Conservation (phyloP, 2,113 vertebrate species). For the Eulacestoma nigropectus region DNA sequence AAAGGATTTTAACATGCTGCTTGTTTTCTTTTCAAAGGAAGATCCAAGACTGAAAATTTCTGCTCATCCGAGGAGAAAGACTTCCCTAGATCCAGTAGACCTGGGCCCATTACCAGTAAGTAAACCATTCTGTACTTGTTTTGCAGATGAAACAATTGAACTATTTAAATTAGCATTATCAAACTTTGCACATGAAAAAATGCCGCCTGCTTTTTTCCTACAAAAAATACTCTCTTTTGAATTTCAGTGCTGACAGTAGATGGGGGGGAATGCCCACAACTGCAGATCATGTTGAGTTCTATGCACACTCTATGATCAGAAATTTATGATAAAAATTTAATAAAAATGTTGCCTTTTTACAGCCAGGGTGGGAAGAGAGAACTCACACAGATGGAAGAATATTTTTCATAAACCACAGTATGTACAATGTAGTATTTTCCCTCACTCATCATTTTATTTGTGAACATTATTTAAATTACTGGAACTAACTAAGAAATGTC, state of each 20-base stretch:
- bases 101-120: conserved; percentile 89
- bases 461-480: neutral
- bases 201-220: neutral
- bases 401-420: conserved; percentile 98
- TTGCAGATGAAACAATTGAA: neutral
- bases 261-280: neutral
- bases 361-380: conserved; percentile 98
- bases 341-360: neutral
- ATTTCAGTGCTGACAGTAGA: neutral
- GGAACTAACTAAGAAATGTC: neutral
- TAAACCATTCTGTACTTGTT: neutral
- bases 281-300: neutral
- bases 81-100: conserved; percentile 82
- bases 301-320: neutral
- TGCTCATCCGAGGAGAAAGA: conserved; percentile 75
- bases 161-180: neutral
- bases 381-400: conserved; percentile 89
- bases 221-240: neutral
- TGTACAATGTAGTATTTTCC: conserved; percentile 20
- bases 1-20: conserved; percentile 6
- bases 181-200: neutral
- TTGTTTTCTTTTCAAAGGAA: conserved; percentile 75
- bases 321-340: neutral
- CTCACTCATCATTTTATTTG: neutral
- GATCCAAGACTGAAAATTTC: conserved; percentile 89